These are phyloP conservation scores for Resseliella maxima DNA, from an alignment of 2,888 invertebrate genomes.

Conservation along the genomic window DNA sequence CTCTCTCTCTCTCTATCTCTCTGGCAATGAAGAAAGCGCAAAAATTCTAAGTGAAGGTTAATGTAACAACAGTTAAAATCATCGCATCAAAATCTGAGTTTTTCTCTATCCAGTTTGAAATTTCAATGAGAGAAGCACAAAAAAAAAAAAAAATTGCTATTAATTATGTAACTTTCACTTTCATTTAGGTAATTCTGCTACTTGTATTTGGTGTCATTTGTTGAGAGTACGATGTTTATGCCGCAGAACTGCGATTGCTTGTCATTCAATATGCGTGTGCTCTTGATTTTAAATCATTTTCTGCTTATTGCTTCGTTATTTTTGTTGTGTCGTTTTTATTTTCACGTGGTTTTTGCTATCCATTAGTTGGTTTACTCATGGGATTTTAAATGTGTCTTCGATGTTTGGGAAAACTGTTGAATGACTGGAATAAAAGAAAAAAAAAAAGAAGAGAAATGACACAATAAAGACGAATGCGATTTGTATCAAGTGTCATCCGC, in stretches of 20 bases:
- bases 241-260: not conserved
- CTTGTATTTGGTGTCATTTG: not conserved
- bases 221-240: not conserved
- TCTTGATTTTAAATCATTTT: not conserved
- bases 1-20: too few relatives aligned
- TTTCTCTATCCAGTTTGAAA: not conserved
- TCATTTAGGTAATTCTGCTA: not conserved
- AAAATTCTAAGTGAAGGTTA: not conserved
- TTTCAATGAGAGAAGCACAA: too few relatives aligned
- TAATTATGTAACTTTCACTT: constrained; percentile 54
- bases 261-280: constrained; percentile 20
- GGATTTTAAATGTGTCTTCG: not conserved
- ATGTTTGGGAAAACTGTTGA: not conserved
- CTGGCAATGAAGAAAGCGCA: not conserved
- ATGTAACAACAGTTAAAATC: not conserved
- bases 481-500: not conserved
- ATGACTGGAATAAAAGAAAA: not conserved
- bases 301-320: not conserved
- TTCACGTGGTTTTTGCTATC: not conserved
- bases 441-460: not conserved
- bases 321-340: not conserved
- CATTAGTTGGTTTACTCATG: not conserved
- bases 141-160: not conserved
- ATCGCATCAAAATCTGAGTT: not conserved
- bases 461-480: too few relatives aligned